Evolutionary conservation across 2,113 vertebrate genomes (phyloP), one percentile per base, ranked within the genome.

Genomic region (Phrynosoma blainvillii): DNA sequence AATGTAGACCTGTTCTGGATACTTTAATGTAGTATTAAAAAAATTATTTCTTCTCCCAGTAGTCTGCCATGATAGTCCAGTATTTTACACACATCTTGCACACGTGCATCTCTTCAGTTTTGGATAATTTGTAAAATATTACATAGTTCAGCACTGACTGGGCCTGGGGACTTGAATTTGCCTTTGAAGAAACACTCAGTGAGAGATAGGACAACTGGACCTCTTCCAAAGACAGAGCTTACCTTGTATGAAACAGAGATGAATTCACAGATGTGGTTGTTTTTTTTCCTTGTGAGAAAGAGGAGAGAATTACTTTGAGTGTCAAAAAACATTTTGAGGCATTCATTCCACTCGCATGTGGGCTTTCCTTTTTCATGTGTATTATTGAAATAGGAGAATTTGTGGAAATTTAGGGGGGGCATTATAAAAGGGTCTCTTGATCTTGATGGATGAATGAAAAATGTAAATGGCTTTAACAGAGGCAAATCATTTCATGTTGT

Each of bases 51-150:
- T 4, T 14, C 5, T 23, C 12, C n/a, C 21, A 65, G 70, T 5
- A 65, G 12, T 77, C 32, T 47, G 56, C 56, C 30, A 25, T 30
- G 36, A 36, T 65, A 25, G n/a, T 27, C 36, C 32, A 76, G 8
- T 18, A 30, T 73, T 52, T 47, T 65, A 20, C 14, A n/a, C 40
- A 1, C 25, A 3, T 5, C 2, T 62, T 18, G 59, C 59, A 62
- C 59, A 62, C 59, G 13, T 62, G 59, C 59, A 62, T 12, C 59
- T 62, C 59, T 62, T 62, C 12, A 23, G 27, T 18, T 82, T 36
- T 82, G 62, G n/a, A 82, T 21, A 83, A 83, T 70, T 4, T 82
- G 80, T 66, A 23, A 70, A 83, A 83, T 83, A 40, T 36, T 14
- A 25, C 32, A 32, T 81, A 0, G 10, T 65, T 81, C 59, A 25